A percentile compares a stretch with the other conserved stretches of the same genome.
These are phyloP conservation scores for Stichodactyla mertensii DNA, from an alignment of 64 coral and sea anemone genomes.

Conservation along the genomic window DNA sequence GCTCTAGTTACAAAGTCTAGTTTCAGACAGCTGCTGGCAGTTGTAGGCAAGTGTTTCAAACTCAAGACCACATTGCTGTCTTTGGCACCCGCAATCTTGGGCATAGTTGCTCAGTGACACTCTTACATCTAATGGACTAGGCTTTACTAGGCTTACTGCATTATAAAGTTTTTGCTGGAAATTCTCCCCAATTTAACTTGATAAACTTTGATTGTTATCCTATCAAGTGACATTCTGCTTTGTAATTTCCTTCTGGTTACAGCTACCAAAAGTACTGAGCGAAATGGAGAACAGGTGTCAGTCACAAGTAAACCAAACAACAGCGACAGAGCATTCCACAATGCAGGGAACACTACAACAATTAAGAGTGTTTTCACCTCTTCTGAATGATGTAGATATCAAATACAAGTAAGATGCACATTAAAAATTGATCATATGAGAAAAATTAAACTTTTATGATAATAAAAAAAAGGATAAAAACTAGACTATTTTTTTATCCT, in stretches of 20 bases:
- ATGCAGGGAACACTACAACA: constrained; percentile 38
- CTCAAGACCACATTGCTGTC: no score
- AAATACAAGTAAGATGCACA: constrained; percentile 41
- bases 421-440: background rate
- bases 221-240: background rate
- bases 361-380: constrained; percentile 36
- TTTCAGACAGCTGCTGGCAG: no score
- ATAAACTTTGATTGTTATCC: background rate
- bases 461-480: no score
- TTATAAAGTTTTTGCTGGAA: no score
- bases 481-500: background rate
- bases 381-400: constrained; percentile 45
- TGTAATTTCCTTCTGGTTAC: background rate
- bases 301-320: background rate
- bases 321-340: constrained; percentile 33
- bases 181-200: no score
- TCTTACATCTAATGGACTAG: no score
- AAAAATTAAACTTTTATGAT: no score
- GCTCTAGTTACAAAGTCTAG: no score
- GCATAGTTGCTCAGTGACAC: no score
- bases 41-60: no score
- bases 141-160: no score
- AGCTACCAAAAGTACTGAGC: constrained; percentile 36
- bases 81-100: no score
- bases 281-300: constrained; percentile 45